These are phyloP conservation scores for Gila orcuttii DNA, from an alignment of 2,113 vertebrate species.

Conservation along the genomic window DNA sequence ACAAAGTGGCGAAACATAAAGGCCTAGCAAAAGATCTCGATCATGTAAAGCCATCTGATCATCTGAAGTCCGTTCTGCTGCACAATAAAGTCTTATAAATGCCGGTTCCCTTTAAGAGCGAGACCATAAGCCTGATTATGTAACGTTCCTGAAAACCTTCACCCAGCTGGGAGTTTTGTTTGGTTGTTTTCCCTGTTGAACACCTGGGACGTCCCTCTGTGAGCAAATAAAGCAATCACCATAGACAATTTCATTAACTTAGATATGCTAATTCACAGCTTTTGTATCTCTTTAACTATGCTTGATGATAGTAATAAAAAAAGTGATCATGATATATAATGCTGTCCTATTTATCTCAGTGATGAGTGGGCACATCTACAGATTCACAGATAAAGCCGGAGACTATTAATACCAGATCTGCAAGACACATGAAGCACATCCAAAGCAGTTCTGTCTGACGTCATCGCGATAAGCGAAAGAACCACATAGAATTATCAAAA, in stretches of 20 bases:
- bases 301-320: not conserved
- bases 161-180: slow-evolving; percentile 6
- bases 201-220: not conserved
- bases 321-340: not conserved
- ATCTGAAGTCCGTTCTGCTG: too few species aligned
- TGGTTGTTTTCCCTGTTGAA: not conserved
- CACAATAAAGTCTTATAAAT: not conserved
- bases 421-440: not conserved
- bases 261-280: not conserved
- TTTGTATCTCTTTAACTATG: not conserved
- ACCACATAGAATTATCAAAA: not conserved
- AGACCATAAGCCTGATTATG: slow-evolving; percentile 19
- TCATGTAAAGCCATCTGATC: not conserved
- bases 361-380: not conserved
- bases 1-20: not conserved
- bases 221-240: slow-evolving; percentile 1
- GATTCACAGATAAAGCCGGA: not conserved
- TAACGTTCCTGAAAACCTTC: slow-evolving; percentile 14
- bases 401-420: not conserved
- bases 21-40: not conserved
- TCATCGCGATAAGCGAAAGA: not conserved
- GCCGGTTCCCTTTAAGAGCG: not conserved
- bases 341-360: not conserved
- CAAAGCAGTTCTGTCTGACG: not conserved
- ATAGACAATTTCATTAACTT: not conserved